Conservation (phyloP, 2,113 vertebrate genomes). For the Tachycineta bicolor region DNA sequence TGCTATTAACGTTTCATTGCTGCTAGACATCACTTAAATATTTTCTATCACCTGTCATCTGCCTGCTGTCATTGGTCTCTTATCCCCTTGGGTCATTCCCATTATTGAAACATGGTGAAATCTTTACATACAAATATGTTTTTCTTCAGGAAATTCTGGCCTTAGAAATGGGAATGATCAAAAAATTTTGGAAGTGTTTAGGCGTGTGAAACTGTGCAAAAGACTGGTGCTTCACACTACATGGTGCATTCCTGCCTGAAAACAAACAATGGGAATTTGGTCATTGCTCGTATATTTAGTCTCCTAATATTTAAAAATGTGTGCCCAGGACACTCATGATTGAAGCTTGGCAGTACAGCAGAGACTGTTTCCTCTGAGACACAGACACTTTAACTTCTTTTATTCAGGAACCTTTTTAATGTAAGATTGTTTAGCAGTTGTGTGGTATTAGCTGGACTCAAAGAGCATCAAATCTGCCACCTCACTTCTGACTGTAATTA, state of each 20-base stretch:
- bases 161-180: neutral
- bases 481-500: neutral
- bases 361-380: neutral
- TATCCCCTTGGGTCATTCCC: neutral
- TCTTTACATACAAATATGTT: neutral
- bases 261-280: neutral
- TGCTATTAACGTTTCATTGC: neutral
- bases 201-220: neutral
- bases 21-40: neutral
- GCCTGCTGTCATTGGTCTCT: neutral
- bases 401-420: neutral
- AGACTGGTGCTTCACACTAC: neutral
- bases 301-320: neutral
- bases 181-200: neutral
- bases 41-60: neutral
- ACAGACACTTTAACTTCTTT: neutral
- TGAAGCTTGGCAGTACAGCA: neutral
- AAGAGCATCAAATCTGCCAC: neutral
- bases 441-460: neutral
- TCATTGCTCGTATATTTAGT: neutral
- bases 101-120: neutral
- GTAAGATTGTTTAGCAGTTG: neutral
- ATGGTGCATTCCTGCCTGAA: neutral
- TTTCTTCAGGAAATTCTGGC: neutral
- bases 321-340: neutral